Base-by-base conservation (phyloP, 1,140 invertebrate genomes). In the Pararge aegeria region DNA sequence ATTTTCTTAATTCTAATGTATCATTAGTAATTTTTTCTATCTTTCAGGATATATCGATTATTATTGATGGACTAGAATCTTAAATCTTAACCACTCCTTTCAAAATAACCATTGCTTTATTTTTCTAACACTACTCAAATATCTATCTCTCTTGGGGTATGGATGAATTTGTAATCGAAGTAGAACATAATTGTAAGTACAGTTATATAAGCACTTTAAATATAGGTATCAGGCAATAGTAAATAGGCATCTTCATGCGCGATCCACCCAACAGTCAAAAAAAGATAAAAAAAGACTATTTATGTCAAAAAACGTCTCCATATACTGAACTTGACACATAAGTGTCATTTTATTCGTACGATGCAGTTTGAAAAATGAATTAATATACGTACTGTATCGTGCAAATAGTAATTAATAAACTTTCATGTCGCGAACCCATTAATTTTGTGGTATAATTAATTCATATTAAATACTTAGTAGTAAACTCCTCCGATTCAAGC, bases 71-170 rank as follows among this genome's bases (percentile, higher is more conserved):
- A 7, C 4, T 5, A 48, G 10, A 19, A 7, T 48, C 19, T n/a
- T n/a, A 38, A 16, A 1, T 7, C 12, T 20, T 15, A 49, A 49
- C 46, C 46, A 49, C 46, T 49, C 24, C 46, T 49, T 49, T 49
- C 46, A 49, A 49, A 49, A 49, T 49, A 49, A 1, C 46, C 46
- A 49, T 49, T 49, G 46, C 46, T 27, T 49, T 27, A 29, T 27
- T 21, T 46, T 20, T 16, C 12, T 7, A 10, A 34, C 10, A 34
- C 3, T 34, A 34, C 7, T 34, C 3, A 6, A 10, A 10, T n/a
- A 12, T 12, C 30, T 12, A 2, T 34, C 12, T 34, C 1, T 12
- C 0, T 12, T 12, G 30, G 24, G 24, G 7, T 24, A 24, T 24
- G 24, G 2, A 24, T 24, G 3, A 4, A 24, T 24, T 13, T 37